Evolutionary conservation across 2,888 invertebrate species (phyloP).

Genomic region (Ashinkailepas kermadecensis): DNA sequence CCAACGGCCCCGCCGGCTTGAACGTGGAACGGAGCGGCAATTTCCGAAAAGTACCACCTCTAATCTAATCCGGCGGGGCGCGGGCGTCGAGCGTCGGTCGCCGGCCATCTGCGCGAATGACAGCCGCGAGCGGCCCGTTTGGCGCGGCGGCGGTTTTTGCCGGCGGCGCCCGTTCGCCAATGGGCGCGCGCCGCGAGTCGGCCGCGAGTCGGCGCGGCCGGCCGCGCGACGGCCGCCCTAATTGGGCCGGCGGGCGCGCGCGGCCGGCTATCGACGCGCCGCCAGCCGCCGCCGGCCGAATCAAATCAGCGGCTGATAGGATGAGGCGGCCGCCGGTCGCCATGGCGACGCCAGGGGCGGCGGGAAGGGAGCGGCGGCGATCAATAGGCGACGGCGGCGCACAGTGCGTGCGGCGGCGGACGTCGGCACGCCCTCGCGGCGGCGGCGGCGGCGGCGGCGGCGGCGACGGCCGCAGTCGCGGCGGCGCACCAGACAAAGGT

Average conservation of each 20-base stretch:
- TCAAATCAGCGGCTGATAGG: background rate
- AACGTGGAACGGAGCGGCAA: too few species aligned
- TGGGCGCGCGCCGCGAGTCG: background rate
- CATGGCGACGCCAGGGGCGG: slow-evolving; percentile 2
- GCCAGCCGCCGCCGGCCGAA: background rate
- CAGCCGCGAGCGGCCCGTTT: background rate
- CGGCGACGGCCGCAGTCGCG: too few species aligned
- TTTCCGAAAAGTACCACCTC: too few species aligned
- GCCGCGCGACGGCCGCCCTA: background rate
- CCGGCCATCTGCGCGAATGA: background rate
- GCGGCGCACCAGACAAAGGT: too few species aligned
- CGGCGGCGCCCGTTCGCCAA: background rate
- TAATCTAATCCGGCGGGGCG: too few species aligned
- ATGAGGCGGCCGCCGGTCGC: background rate
- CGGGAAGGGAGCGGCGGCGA: background rate
- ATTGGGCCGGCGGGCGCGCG: too few species aligned
- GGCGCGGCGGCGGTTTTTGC: background rate
- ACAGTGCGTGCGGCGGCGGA: background rate
- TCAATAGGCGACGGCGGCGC: background rate
- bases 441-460: too few species aligned
- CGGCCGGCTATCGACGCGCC: too few species aligned
- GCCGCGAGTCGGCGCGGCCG: background rate
- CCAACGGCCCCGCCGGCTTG: too few species aligned
- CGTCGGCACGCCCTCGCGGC: background rate
- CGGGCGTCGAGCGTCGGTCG: too few species aligned